Conservation (phyloP, 2,888 invertebrate genomes). For the Drosophila anomelani region DNA sequence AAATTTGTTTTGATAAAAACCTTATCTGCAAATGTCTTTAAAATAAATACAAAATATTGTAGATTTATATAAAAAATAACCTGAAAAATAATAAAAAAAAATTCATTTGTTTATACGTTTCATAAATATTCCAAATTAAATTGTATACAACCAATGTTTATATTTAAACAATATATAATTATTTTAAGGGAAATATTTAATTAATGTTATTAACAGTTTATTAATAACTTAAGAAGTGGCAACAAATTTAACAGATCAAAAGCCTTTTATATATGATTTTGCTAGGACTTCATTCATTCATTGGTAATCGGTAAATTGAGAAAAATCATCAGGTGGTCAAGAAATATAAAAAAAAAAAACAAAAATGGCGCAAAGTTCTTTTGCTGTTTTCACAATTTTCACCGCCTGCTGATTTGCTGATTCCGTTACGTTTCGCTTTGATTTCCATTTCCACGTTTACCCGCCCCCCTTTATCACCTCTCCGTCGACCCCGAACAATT, state of each 20-base stretch:
- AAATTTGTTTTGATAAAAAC: too few relatives aligned
- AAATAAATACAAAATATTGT: too few relatives aligned
- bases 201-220: background rate
- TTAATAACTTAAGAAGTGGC: background rate
- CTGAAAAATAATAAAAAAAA: too few relatives aligned
- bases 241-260: too few relatives aligned
- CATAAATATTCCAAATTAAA: too few relatives aligned
- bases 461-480: background rate
- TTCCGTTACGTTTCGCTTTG: constrained; percentile 41
- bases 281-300: background rate
- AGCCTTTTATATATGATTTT: too few relatives aligned
- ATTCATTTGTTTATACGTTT: too few relatives aligned
- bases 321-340: constrained; percentile 35
- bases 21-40: too few relatives aligned
- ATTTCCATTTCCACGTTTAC: constrained; percentile 38
- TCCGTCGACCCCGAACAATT: background rate
- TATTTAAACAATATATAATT: too few relatives aligned
- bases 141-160: too few relatives aligned
- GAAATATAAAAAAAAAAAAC: background rate
- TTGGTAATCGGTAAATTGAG: background rate
- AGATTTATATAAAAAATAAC: too few relatives aligned
- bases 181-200: too few relatives aligned
- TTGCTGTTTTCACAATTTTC: constrained; percentile 17
- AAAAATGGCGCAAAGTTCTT: constrained; percentile 33
- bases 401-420: constrained; percentile 8